Conservation (phyloP, 2,797 vertebrate species). For the Limosa lapponica region DNA sequence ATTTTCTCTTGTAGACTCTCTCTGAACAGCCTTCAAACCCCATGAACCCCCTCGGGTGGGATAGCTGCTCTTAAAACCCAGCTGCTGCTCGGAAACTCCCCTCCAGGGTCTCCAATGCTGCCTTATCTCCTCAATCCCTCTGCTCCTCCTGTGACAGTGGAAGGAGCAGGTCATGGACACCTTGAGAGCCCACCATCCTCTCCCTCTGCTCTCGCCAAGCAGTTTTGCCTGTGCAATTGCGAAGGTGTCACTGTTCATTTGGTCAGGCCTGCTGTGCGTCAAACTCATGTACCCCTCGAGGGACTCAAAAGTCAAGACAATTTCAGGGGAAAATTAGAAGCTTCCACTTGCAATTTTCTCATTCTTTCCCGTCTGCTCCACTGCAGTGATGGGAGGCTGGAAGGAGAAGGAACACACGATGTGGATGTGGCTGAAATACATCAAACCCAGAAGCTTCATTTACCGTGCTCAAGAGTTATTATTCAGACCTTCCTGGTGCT, state of each 20-base stretch:
- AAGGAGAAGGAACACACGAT: neutral
- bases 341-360: neutral
- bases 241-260: neutral
- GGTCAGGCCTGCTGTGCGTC: fast-evolving
- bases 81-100: neutral
- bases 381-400: neutral
- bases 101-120: neutral
- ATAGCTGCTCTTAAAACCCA: neutral
- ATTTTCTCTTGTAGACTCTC: neutral
- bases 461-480: constrained; percentile 35
- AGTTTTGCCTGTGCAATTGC: neutral
- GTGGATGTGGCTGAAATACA: neutral
- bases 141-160: neutral
- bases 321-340: neutral
- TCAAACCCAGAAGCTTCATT: constrained; percentile 31
- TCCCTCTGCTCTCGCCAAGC: fast-evolving
- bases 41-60: fast-evolving
- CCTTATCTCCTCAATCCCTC: neutral
- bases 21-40: neutral
- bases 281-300: fast-evolving
- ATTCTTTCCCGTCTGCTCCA: neutral
- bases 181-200: fast-evolving
- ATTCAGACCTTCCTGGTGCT: constrained; percentile 34
- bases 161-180: neutral
- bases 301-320: neutral